Evolutionary conservation across 1,140 invertebrate genomes (phyloP), one percentile per base, ranked within the genome.

Genomic region (Spodoptera litura): DNA sequence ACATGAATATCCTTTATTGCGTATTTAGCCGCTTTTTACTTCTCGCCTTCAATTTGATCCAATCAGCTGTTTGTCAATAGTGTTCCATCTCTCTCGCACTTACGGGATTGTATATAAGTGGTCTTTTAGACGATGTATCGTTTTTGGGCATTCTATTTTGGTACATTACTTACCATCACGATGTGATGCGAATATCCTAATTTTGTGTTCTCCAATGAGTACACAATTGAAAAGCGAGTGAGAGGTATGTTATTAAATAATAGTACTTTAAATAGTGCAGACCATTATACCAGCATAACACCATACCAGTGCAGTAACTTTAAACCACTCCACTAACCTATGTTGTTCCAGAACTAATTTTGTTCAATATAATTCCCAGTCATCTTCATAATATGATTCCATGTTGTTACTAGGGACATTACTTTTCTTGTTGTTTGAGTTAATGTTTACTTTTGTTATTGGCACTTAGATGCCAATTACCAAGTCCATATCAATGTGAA

Each of bases 121-220:
- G 59, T 91, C 91, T 86, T 92, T 90, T 87, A 90, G 86, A 78
- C 83, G 85, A 87, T 83, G 83, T 91, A 91, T 92, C 91, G 90
- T 91, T 93, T 93, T 94, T 94, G 93, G 92, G 87, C 93, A 94
- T 93, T 92, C 93, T 94, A 94, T 94, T 94, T 94, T 93, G 82
- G 92, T 93, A 89, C 91, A 93, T 94, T 94, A 93, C 93, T 94
- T 94, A 93, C 93, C 93, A 93, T 93, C 91, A 93, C 86, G 85
- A 90, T 91, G 89, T 83, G 88, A 88, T 92, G 88, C 87, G 89
- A 90, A 90, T 91, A 94, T 93, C 88, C 89, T 88, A 93, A 93
- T 88, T 90, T 92, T 91, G 88, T 92, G 81, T 89, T 89, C 88
- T 88, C 83, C 85, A 88, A 91, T 88, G 87, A 88, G 83, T 85